A percentile compares a stretch with the other conserved stretches of the same genome.
Conservation (phyloP, 92 coral and sea anemone species). For the Epizoanthus illoricatus region DNA sequence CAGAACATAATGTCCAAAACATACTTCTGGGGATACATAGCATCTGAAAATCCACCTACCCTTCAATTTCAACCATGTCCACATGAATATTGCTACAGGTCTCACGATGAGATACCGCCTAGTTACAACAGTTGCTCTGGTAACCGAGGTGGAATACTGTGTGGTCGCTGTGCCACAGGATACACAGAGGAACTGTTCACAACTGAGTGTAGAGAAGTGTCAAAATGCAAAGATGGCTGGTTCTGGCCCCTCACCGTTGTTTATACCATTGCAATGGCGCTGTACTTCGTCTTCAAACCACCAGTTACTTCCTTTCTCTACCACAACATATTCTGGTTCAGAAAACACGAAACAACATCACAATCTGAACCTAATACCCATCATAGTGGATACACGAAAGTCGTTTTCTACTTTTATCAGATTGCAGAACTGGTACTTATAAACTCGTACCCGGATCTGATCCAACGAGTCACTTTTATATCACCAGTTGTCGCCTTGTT, state of each 20-base stretch:
- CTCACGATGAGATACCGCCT: neutral
- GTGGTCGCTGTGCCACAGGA: slow-evolving; percentile 48
- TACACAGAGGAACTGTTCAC: neutral
- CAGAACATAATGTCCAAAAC: slow-evolving; percentile 31
- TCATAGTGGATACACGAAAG: no score
- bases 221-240: slow-evolving; percentile 40
- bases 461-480: slow-evolving; percentile 10
- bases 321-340: neutral
- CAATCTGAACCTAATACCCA: no score
- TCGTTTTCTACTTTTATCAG: no score
- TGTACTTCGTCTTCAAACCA: neutral
- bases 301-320: slow-evolving; percentile 9
- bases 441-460: no score
- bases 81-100: neutral
- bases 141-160: slow-evolving; percentile 42
- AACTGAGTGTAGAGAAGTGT: slow-evolving; percentile 25
- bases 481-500: slow-evolving; percentile 27
- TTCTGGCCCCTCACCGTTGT: slow-evolving; percentile 34
- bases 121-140: slow-evolving; percentile 45
- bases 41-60: neutral
- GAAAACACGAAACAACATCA: neutral
- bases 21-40: slow-evolving; percentile 41
- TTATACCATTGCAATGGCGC: slow-evolving; percentile 21
- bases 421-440: no score
- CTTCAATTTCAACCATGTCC: slow-evolving; percentile 44